Conservation (phyloP, 2,113 vertebrate species). For the Amphilophus citrinellus region DNA sequence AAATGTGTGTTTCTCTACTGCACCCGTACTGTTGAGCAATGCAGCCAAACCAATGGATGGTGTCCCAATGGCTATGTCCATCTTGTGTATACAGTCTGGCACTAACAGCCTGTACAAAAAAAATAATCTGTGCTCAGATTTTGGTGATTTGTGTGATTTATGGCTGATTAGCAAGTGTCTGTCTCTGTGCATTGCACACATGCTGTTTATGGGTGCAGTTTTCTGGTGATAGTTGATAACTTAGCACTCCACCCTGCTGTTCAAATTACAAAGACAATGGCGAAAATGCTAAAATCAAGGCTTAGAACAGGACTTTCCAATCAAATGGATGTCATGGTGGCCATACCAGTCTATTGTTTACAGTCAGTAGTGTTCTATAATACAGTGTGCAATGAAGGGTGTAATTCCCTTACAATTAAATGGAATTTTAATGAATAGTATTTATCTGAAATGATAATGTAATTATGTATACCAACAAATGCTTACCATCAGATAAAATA, state of each 20-base stretch:
- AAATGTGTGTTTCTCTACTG: not conserved
- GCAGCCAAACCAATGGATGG: constrained; percentile 2
- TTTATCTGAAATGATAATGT: too few relatives aligned
- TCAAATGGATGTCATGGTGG: not conserved
- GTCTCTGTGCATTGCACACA: not conserved
- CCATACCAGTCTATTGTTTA: not conserved
- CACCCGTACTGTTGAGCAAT: not conserved
- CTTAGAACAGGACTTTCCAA: not conserved
- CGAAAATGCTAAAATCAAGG: not conserved
- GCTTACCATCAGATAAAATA: too few relatives aligned
- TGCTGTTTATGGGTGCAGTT: not conserved
- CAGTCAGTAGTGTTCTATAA: not conserved
- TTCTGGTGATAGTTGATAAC: not conserved
- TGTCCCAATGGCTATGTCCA: not conserved
- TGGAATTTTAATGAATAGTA: not conserved
- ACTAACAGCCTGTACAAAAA: not conserved
- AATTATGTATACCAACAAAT: too few relatives aligned
- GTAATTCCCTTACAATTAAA: not conserved
- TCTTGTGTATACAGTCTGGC: not conserved
- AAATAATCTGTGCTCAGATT: constrained; percentile 7
- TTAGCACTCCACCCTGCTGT: not conserved
- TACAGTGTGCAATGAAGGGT: not conserved
- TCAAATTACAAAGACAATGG: not conserved
- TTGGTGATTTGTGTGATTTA: not conserved
- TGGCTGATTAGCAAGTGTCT: not conserved